These are phyloP conservation scores for Rallus limicola DNA, from an alignment of 2,113 vertebrate species.

Conservation along the genomic window DNA sequence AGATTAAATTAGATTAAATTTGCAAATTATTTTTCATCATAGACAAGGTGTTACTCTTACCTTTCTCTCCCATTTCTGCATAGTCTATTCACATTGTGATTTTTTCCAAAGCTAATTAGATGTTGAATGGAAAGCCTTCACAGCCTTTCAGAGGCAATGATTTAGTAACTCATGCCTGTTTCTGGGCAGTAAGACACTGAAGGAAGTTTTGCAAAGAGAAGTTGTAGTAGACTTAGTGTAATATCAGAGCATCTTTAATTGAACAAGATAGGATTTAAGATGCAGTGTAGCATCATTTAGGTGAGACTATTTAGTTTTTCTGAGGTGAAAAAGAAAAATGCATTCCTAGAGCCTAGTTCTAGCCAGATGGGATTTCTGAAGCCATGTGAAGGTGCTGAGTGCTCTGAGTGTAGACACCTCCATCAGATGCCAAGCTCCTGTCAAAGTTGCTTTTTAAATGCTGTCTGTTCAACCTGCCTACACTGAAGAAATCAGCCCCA, in stretches of 20 bases:
- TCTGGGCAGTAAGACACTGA: not conserved
- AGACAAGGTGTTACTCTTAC: not conserved
- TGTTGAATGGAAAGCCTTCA: not conserved
- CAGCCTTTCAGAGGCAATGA: not conserved
- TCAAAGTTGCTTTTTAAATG: not conserved
- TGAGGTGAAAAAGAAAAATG: not conserved
- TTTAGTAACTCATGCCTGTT: not conserved
- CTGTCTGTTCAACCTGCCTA: not conserved
- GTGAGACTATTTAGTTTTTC: not conserved
- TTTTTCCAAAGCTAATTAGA: not conserved
- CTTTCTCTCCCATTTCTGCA: not conserved
- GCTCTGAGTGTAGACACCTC: not conserved
- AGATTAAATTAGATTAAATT: not conserved
- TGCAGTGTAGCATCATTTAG: not conserved
- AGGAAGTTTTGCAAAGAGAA: not conserved
- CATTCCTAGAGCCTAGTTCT: not conserved
- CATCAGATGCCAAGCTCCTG: not conserved
- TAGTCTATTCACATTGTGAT: not conserved
- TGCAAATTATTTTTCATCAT: not conserved
- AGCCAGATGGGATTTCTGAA: not conserved
- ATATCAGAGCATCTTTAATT: not conserved
- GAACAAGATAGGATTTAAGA: not conserved
- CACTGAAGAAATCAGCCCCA: not conserved
- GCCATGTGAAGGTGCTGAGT: not conserved
- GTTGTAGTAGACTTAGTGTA: not conserved